These are phyloP conservation scores for Trissonchulus latispiculum DNA, from an alignment of 2,888 invertebrate species.

Conservation along the genomic window DNA sequence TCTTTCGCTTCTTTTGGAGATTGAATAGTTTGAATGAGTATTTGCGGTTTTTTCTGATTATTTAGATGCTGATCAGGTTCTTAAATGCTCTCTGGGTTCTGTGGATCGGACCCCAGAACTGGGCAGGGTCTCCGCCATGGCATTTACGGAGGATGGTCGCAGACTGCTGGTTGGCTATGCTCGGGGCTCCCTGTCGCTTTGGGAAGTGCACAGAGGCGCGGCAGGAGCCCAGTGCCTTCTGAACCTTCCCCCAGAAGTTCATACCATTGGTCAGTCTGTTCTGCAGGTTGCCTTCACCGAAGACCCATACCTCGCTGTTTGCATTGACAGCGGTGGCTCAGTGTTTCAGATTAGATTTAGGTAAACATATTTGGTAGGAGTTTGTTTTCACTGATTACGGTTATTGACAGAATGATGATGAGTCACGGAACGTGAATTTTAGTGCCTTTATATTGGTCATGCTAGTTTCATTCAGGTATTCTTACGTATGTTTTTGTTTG, in stretches of 20 bases:
- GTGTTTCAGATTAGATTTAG: constrained; percentile 87
- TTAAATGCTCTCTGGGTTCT: not conserved
- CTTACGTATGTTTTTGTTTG: no score
- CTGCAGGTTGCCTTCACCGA: constrained; percentile 66
- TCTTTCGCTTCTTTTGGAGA: no score
- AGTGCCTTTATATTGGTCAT: no score
- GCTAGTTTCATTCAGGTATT: no score
- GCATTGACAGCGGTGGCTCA: constrained; percentile 85
- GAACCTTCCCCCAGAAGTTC: constrained; percentile 54
- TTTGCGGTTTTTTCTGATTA: no score
- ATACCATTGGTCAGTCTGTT: constrained; percentile 71
- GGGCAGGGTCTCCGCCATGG: constrained; percentile 56
- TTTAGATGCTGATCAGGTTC: no score
- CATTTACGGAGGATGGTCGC: constrained; percentile 75
- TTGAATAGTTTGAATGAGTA: no score
- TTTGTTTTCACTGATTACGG: no score
- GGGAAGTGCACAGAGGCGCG: not conserved
- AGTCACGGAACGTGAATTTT: no score
- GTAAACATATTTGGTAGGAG: no score
- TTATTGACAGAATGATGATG: not conserved
- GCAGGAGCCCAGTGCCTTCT: constrained; percentile 2
- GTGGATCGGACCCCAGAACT: constrained; percentile 32
- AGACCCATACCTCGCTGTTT: constrained; percentile 62
- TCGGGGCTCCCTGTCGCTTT: constrained; percentile 55
- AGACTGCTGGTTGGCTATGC: constrained; percentile 68